A percentile compares a stretch with the other conserved stretches of the same genome.
Conservation (phyloP, 2,113 vertebrate genomes). For the Cheirogaleus medius region DNA sequence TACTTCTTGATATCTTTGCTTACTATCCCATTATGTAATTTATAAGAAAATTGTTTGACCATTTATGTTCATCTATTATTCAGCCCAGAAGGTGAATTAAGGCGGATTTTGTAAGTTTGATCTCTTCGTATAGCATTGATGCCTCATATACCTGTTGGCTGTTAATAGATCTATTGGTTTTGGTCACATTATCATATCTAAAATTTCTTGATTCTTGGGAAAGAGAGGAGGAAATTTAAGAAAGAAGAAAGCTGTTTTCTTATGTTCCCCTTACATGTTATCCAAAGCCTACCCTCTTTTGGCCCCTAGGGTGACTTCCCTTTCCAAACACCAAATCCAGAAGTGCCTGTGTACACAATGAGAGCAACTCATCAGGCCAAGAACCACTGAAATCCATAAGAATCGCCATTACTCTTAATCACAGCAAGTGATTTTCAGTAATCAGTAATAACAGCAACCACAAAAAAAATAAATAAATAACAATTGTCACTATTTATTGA, state of each 20-base stretch:
- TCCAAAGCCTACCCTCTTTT: neutral
- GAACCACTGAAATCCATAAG: neutral
- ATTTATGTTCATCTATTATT: neutral
- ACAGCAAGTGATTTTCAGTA: neutral
- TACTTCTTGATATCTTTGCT: conserved; percentile 5
- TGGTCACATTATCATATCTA: neutral
- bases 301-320: neutral
- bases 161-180: neutral
- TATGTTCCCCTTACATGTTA: neutral
- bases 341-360: neutral
- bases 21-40: neutral
- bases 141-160: neutral
- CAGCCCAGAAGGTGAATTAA: neutral
- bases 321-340: neutral
- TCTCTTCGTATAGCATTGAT: neutral
- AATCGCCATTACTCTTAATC: neutral
- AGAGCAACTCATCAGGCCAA: neutral
- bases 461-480: neutral
- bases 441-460: neutral
- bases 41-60: conserved; percentile 4
- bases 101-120: neutral
- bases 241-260: neutral
- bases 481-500: conserved; percentile 12
- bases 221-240: neutral
- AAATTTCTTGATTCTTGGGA: neutral